phyloP scores from a whole-genome alignment of 2,797 vertebrate genomes.

The Sebastes ruberrimus region DNA sequence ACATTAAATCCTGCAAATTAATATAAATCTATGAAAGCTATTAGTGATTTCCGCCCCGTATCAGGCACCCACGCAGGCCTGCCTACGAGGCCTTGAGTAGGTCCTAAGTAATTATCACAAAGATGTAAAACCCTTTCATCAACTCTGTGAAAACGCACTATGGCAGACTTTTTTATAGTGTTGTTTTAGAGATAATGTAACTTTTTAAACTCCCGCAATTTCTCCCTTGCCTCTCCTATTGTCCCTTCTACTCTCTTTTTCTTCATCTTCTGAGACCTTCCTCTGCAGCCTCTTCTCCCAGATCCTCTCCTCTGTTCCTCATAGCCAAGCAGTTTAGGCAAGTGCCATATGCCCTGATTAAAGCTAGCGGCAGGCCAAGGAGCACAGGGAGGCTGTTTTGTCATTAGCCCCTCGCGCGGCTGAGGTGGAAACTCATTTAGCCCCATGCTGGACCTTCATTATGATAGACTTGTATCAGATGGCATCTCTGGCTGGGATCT shows the following conservation, averaged over 20 bases:
- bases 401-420: constrained; percentile 98
- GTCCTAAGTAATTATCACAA: constrained; percentile 31
- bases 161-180: neutral
- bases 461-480: constrained; percentile 99
- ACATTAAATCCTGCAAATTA: constrained; percentile 85
- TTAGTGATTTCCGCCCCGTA: constrained; percentile 67
- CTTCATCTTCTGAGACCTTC: constrained; percentile 26
- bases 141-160: neutral
- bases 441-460: constrained; percentile 99
- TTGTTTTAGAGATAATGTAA: constrained; percentile 12
- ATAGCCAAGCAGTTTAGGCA: constrained; percentile 85
- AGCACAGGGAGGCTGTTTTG: constrained; percentile 91
- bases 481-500: constrained; percentile 89
- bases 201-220: constrained; percentile 2
- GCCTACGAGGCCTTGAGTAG: constrained; percentile 22
- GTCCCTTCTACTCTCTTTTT: neutral
- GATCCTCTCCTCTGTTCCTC: constrained; percentile 53
- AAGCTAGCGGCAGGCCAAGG: constrained; percentile 87
- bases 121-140: neutral
- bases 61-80: constrained; percentile 54
- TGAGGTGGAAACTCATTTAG: constrained; percentile 98
- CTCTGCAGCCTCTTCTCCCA: constrained; percentile 14
- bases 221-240: neutral
- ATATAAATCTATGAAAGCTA: constrained; percentile 83
- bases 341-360: constrained; percentile 95